A percentile compares a stretch with the other conserved stretches of the same genome.
Evolutionary conservation across 1,140 invertebrate species (phyloP).

Genomic region (Drosophila sp.): DNA sequence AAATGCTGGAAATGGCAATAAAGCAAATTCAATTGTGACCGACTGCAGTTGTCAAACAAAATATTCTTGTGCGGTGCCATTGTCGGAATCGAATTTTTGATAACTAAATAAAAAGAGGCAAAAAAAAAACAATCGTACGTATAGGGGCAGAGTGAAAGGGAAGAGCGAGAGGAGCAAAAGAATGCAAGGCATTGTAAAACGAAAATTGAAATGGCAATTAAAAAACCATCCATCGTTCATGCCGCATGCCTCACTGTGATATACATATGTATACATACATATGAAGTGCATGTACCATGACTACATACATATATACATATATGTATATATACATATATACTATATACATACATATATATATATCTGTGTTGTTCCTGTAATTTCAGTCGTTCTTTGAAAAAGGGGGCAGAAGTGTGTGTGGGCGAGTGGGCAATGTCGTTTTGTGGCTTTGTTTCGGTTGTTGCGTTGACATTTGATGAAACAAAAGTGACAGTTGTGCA

Average conservation of each 20-base stretch:
- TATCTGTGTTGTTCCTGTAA: conserved; percentile 60
- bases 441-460: conserved; percentile 81
- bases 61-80: conserved; percentile 47
- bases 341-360: conserved; percentile 26
- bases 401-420: conserved; percentile 24
- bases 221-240: conserved; percentile 79
- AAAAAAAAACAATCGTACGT: conserved; percentile 9
- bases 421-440: conserved; percentile 53
- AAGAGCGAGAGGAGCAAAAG: conserved; percentile 36
- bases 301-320: conserved; percentile 43
- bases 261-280: conserved; percentile 17
- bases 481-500: conserved; percentile 80
- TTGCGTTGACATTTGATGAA: conserved; percentile 81
- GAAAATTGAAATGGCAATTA: conserved; percentile 81
- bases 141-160: conserved; percentile 13
- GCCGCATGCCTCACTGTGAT: conserved; percentile 58
- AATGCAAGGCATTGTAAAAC: conserved; percentile 67
- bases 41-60: conserved; percentile 77
- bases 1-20: conserved; percentile 54
- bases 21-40: conserved; percentile 77
- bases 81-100: conserved; percentile 60
- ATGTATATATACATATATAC: conserved; percentile 42
- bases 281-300: conserved; percentile 13
- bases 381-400: conserved; percentile 66
- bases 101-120: conserved; percentile 48